A percentile compares a stretch with the other conserved stretches of the same genome.
Conservation (phyloP, 35 echinoderm and acorn worm species). For the Stichopus chloronotus region DNA sequence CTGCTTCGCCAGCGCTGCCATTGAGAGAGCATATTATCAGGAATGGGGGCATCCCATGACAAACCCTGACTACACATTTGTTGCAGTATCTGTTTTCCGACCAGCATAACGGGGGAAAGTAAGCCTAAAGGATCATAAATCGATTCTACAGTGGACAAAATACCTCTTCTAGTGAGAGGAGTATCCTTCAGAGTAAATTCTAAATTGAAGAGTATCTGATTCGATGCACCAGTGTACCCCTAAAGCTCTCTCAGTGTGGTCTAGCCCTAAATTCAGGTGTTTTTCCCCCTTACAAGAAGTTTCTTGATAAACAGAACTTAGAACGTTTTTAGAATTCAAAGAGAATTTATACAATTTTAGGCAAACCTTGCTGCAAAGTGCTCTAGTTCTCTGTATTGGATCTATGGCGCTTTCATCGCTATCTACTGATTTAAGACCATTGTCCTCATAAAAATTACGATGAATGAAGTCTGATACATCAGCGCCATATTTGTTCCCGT, state of each 20-base stretch:
- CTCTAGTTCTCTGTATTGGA: no score
- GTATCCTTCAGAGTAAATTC: neutral
- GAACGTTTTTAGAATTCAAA: no score
- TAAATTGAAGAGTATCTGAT: no score
- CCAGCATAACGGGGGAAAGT: no score
- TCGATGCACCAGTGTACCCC: no score
- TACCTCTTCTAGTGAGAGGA: slow-evolving; percentile 1
- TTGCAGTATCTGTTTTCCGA: slow-evolving; percentile 60
- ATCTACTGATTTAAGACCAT: slow-evolving; percentile 62
- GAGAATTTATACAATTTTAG: no score
- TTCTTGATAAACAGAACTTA: no score
- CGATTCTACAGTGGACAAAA: slow-evolving; percentile 33
- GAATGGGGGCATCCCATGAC: slow-evolving; percentile 54
- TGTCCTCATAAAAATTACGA: slow-evolving; percentile 21
- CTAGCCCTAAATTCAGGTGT: no score
- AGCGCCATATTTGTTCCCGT: slow-evolving; percentile 48
- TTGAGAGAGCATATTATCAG: neutral
- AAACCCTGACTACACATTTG: slow-evolving; percentile 47
- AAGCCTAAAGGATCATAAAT: slow-evolving; percentile 37
- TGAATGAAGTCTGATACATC: no score
- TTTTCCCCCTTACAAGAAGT: neutral
- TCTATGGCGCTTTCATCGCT: no score
- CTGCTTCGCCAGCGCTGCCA: slow-evolving; percentile 18
- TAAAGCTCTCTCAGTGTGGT: no score
- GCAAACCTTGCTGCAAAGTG: slow-evolving; percentile 13